Conservation (phyloP, 1,140 invertebrate genomes). For the Apis florea region DNA sequence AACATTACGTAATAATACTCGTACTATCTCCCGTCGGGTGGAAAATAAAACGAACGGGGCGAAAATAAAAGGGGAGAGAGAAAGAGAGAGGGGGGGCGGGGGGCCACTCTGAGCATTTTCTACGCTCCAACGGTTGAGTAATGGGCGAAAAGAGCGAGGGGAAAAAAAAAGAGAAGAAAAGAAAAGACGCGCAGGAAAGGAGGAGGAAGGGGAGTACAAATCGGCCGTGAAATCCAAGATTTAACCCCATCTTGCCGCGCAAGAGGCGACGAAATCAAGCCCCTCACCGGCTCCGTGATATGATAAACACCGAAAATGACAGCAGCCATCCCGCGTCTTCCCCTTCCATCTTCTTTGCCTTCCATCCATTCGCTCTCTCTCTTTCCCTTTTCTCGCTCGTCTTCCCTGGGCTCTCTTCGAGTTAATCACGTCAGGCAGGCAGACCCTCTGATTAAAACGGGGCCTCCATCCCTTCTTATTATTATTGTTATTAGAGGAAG, state of each 20-base stretch:
- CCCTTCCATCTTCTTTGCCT: background rate
- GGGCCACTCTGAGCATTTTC: slow-evolving; percentile 27
- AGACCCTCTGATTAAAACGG: slow-evolving; percentile 70
- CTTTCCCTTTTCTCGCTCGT: background rate
- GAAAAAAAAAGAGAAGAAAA: background rate
- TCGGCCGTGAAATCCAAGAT: slow-evolving; percentile 59
- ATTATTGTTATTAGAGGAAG: slow-evolving; percentile 69
- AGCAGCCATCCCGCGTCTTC: slow-evolving; percentile 38
- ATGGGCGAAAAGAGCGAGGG: slow-evolving; percentile 10
- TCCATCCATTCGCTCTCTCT: too few species aligned
- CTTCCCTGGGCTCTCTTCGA: slow-evolving; percentile 55
- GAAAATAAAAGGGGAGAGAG: slow-evolving; percentile 29
- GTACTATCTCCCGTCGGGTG: slow-evolving; percentile 21
- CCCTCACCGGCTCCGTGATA: slow-evolving; percentile 56
- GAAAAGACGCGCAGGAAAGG: background rate
- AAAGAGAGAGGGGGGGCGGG: background rate
- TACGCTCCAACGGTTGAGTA: slow-evolving; percentile 50
- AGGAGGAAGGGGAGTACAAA: slow-evolving; percentile 34
- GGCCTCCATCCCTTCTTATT: slow-evolving; percentile 64
- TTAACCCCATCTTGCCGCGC: slow-evolving; percentile 41
- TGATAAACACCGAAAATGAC: slow-evolving; percentile 72
- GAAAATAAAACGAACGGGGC: background rate
- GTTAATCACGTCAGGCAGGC: slow-evolving; percentile 70
- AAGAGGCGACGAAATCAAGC: slow-evolving; percentile 47
- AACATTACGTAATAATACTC: slow-evolving; percentile 41